Evolutionary conservation across 2,113 vertebrate genomes (phyloP).

Genomic region (Probosciger aterrimus): DNA sequence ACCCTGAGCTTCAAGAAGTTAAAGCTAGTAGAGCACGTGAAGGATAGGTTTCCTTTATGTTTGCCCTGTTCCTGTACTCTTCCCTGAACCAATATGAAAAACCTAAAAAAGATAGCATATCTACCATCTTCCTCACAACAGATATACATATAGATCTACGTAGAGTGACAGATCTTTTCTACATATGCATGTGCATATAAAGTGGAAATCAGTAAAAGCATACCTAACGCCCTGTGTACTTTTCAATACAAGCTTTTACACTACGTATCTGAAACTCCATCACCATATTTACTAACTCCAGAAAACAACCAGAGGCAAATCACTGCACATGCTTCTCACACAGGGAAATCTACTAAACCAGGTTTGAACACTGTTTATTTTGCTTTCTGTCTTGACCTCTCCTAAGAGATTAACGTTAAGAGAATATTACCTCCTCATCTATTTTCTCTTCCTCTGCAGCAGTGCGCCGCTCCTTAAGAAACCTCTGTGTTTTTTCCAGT

Average conservation of each 20-base stretch:
- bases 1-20: not conserved
- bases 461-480: conserved; percentile 85
- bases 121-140: not conserved
- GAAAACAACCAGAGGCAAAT: not conserved
- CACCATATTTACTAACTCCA: not conserved
- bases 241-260: not conserved
- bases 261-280: not conserved
- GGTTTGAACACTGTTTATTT: not conserved
- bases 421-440: conserved; percentile 81
- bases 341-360: not conserved
- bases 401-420: not conserved
- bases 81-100: not conserved
- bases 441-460: conserved; percentile 89
- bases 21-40: not conserved
- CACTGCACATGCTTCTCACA: not conserved
- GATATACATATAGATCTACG: not conserved
- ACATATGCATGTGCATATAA: accelerated
- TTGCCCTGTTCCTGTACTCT: not conserved
- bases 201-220: not conserved
- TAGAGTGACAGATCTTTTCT: not conserved
- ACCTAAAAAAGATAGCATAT: not conserved
- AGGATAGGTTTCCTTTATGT: not conserved
- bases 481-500: conserved; percentile 91
- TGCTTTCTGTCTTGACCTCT: not conserved
- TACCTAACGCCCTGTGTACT: not conserved